Evolutionary conservation across 2,888 invertebrate genomes (phyloP).

Genomic region (Liodrosophila aerea): DNA sequence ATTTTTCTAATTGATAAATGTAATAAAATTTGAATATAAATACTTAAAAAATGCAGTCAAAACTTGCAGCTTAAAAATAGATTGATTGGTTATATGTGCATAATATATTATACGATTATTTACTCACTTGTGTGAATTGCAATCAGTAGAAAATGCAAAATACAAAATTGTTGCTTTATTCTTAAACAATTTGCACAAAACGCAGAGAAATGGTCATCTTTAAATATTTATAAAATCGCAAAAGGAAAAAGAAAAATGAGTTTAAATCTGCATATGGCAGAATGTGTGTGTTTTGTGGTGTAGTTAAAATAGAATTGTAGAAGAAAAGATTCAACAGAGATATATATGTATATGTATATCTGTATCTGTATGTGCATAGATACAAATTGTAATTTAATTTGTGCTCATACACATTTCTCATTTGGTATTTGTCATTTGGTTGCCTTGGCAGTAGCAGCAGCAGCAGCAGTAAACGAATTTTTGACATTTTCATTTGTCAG

Average conservation of each 20-base stretch:
- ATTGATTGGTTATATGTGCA: no score
- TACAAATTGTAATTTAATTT: constrained; percentile 47
- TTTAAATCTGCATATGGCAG: neutral
- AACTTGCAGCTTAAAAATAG: no score
- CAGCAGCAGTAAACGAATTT: constrained; percentile 55
- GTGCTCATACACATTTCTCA: constrained; percentile 21
- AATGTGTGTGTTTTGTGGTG: neutral
- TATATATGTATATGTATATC: no score
- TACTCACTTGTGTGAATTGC: no score
- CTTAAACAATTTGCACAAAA: neutral
- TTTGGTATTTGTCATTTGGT: constrained; percentile 59
- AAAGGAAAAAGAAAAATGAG: neutral
- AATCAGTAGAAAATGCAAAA: no score
- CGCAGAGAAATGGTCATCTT: neutral
- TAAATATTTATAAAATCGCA: constrained; percentile 15
- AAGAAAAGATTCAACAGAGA: no score
- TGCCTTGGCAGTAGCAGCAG: constrained; percentile 44
- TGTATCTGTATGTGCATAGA: constrained; percentile 1
- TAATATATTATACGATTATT: no score
- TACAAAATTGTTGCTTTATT: no score
- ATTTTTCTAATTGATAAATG: no score
- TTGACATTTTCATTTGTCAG: constrained; percentile 75
- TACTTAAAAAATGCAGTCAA: no score
- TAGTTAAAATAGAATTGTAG: no score
- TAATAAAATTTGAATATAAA: no score